A percentile compares a stretch with the other conserved stretches of the same genome.
Evolutionary conservation across 2,113 vertebrate genomes (phyloP).

Genomic region (Semnornis frantzii): DNA sequence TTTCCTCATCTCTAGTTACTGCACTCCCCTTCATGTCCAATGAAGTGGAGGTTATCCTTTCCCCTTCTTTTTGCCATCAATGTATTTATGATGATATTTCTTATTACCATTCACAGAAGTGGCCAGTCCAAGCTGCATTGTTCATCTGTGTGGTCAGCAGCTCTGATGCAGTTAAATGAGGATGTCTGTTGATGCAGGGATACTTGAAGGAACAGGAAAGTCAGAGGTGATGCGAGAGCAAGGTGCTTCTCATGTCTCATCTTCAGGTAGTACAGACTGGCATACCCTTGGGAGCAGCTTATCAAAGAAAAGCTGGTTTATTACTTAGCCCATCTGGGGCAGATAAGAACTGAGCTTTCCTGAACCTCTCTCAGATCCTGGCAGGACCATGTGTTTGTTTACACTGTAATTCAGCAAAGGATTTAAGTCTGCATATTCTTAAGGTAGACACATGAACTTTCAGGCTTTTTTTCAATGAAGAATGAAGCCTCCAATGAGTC

Average conservation of each 20-base stretch:
- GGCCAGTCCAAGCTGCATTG: background rate
- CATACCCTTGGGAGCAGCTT: background rate
- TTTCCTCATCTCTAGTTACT: no score
- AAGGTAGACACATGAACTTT: background rate
- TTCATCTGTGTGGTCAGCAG: background rate
- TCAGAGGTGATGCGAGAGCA: background rate
- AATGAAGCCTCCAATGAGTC: background rate
- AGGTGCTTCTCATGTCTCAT: background rate
- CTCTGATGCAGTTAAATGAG: background rate
- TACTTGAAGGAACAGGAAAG: background rate
- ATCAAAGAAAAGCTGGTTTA: background rate
- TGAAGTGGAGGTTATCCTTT: no score
- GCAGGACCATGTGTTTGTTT: background rate
- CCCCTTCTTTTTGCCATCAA: no score
- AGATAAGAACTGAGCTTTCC: background rate
- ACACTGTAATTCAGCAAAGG: conserved; percentile 10
- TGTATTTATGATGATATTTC: no score
- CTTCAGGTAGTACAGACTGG: background rate
- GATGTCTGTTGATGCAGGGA: background rate
- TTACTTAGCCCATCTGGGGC: background rate
- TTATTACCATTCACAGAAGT: no score
- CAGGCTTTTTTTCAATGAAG: background rate
- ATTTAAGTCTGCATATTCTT: conserved; percentile 27
- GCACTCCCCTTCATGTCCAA: no score
- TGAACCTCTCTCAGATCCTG: background rate